Evolutionary conservation across 1,140 invertebrate species (phyloP).

Genomic region (Drosophila melanica): DNA sequence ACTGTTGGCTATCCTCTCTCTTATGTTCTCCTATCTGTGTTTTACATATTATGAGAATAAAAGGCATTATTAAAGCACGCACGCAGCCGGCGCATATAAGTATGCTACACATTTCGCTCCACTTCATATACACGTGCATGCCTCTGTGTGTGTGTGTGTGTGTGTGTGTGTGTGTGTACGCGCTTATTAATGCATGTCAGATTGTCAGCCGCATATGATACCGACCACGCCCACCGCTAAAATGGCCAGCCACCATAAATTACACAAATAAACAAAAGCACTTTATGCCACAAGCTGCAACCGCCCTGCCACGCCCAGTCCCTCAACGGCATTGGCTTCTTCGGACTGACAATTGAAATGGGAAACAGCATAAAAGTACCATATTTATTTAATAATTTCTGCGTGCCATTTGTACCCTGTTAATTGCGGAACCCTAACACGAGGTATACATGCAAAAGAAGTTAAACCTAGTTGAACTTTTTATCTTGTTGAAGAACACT

Average conservation of each 20-base stretch:
- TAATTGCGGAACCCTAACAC: not conserved
- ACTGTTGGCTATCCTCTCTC: not conserved
- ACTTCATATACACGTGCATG: conserved; percentile 6
- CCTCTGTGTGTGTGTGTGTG: conserved; percentile 5
- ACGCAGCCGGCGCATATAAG: conserved; percentile 38
- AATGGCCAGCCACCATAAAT: conserved; percentile 20
- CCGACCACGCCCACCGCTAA: conserved; percentile 11
- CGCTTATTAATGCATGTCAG: conserved; percentile 38
- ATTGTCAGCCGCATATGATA: conserved; percentile 35
- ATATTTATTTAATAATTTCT: conserved; percentile 32
- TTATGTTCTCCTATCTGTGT: conserved; percentile 9
- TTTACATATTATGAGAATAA: conserved; percentile 19
- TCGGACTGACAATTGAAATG: not conserved
- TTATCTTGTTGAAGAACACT: too few relatives aligned
- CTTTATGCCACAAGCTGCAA: conserved; percentile 20
- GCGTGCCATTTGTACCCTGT: conserved; percentile 2
- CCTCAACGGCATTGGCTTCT: not conserved
- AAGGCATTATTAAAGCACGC: conserved; percentile 48
- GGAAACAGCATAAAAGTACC: not conserved
- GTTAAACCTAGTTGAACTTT: too few relatives aligned
- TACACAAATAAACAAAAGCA: conserved; percentile 32
- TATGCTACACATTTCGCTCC: conserved; percentile 38
- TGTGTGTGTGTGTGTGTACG: not conserved
- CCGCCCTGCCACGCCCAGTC: not conserved
- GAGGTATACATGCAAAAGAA: not conserved